Conservation (phyloP, 2,113 vertebrate species). For the Pungitius pungitius region DNA sequence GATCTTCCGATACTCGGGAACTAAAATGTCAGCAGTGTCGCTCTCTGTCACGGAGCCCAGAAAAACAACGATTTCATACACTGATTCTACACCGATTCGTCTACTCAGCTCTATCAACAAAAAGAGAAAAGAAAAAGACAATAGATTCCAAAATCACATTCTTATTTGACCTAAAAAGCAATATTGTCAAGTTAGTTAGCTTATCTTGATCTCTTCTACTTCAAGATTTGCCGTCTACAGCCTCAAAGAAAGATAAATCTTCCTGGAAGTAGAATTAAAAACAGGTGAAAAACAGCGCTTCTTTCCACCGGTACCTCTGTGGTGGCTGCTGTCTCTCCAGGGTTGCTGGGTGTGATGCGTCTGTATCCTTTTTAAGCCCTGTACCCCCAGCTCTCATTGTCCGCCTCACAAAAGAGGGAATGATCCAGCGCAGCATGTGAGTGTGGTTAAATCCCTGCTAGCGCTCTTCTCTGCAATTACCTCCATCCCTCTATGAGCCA, state of each 20-base stretch:
- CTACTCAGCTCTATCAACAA: background rate
- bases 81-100: background rate
- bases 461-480: conserved; percentile 44
- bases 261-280: conserved; percentile 8
- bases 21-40: conserved; percentile 71
- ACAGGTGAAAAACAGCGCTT: conserved; percentile 19
- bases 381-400: conserved; percentile 70
- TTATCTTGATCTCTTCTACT: conserved; percentile 6
- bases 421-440: conserved; percentile 75
- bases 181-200: no score
- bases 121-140: background rate
- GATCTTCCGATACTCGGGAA: conserved; percentile 57
- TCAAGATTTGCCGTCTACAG: conserved; percentile 1
- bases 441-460: conserved; percentile 59
- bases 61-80: conserved; percentile 9
- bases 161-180: background rate
- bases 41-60: conserved; percentile 51
- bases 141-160: background rate
- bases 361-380: conserved; percentile 75
- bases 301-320: conserved; percentile 58
- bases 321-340: conserved; percentile 53
- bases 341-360: conserved; percentile 42
- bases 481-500: conserved; percentile 25
- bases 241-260: background rate
- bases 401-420: conserved; percentile 74